Base-by-base conservation (phyloP, 1,140 invertebrate species). In the Zaprionus camerounensis region DNA sequence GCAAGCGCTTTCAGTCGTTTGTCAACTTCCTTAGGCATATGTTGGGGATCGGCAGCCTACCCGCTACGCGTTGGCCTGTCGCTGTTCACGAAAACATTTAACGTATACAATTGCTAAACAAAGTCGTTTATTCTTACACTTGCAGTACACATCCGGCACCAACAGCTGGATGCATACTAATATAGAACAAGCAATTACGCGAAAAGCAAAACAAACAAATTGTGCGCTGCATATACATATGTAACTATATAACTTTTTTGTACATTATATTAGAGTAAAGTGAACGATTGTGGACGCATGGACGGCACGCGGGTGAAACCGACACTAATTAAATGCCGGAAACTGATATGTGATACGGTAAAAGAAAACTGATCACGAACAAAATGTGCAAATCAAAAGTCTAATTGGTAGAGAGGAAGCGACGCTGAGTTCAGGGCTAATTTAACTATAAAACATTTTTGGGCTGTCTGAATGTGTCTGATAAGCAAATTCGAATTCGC, bases 341-440 rank as follows among this genome's bases (percentile, higher is more conserved):
- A 90, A 82, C 71, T 66, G 59, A 69, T 73, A 71, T 81, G 81
- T 74, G 62, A 20, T 72, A 22, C 55, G 28, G 57, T 36, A 67
- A 71, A 65, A 31, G 22, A 7, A 26, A 63, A 38, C 34, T 24
- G 44, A 20, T 24, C 20, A 44, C 46, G 5, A 61, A 76, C 67
- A 73, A 81, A 72, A 85, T 86, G 76, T 79, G 82, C 75, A 76
- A 85, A 85, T 69, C 83, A 76, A 85, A 79, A 61, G 62, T 46
- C 59, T 78, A 81, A 58, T 70, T 72, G 44, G 64, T 68, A 71
- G 63, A 78, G 56, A 66, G 24, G 26, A 46, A 67, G 6, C 44
- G 28, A 51, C 38, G 31, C 44, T 61, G 31, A 36, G 11, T 26
- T 53, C 20, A 36, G 38, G 4, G 24, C 38, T 13, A 49, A 49